Evolutionary conservation across 2,888 invertebrate genomes (phyloP), one percentile per base, ranked within the genome.

Genomic region (Drosophila nr. perissopoda): DNA sequence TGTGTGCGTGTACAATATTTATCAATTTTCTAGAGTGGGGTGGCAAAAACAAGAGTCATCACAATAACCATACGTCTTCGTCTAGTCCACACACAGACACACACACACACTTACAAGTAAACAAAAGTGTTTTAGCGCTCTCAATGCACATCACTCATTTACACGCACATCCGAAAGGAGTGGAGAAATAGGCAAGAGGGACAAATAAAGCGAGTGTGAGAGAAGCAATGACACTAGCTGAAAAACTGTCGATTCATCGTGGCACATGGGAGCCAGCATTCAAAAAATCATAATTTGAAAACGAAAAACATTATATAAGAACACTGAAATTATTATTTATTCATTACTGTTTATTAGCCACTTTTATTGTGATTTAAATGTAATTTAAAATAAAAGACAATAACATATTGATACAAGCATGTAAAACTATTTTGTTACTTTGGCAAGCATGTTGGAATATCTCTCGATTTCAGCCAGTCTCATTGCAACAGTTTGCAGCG

Each of bases 51-150:
- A 72, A 80, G 79, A 87, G 82, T 89, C 85, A 84, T 89, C 87
- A 87, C 89, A 87, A 84, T 87, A 86, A 87, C 85, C 87, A 86
- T 89, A 86, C 89, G 76, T 86, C 87, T 86, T 86, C 89, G 89
- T 89, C 86, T 84, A 75, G 70, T 60, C 49, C 58, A 18, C 45
- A 25, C 58, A 33, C 64, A 60, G 31, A 21, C n/a, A 57, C n/a
- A 38, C 42, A 48, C 45, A 53, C 64, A 69, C 45, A 54, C 51
- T 42, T 69, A 53, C 60, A 70, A 75, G 78, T 72, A 82, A 73
- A 73, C 67, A 78, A 80, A 87, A 82, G 83, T 84, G 87, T 83
- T 85, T 84, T 79, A 87, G 87, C 75, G 84, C 78, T 79, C 80
- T 78, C 72, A 78, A 83, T 89, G 85, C 87, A 89, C 87, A 87